Conservation (phyloP, 2,113 vertebrate species). For the Petrocephalus zakoni region DNA sequence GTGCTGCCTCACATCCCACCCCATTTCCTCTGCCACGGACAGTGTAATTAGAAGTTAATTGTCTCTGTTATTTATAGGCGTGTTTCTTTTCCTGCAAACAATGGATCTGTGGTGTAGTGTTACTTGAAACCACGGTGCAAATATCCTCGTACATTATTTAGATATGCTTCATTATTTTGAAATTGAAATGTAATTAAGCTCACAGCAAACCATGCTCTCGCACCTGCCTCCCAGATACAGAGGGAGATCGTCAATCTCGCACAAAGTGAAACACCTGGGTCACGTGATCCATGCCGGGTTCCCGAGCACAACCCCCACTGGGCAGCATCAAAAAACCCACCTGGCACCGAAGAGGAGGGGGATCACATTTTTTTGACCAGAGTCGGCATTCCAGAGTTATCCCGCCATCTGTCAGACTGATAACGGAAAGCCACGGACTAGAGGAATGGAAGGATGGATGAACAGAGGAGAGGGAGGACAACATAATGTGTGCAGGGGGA, state of each 20-base stretch:
- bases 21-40: background rate
- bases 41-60: constrained; percentile 9
- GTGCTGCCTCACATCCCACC: background rate
- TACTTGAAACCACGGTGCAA: background rate
- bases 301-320: background rate
- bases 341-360: background rate
- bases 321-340: background rate
- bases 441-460: constrained; percentile 62
- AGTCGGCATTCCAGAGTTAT: constrained; percentile 58
- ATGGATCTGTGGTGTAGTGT: background rate
- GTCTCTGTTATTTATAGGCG: background rate
- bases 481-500: background rate
- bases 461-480: constrained; percentile 42
- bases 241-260: background rate
- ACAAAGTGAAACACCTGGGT: background rate
- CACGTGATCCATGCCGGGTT: background rate
- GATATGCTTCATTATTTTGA: background rate
- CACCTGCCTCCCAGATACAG: background rate
- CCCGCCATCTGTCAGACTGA: constrained; percentile 67
- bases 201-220: background rate
- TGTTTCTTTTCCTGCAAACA: background rate
- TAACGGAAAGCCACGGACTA: constrained; percentile 64
- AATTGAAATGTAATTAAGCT: background rate
- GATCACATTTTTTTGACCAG: constrained; percentile 57
- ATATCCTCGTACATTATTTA: background rate